Conservation (phyloP, 2,888 invertebrate species). For the Brachypterus glaber region DNA sequence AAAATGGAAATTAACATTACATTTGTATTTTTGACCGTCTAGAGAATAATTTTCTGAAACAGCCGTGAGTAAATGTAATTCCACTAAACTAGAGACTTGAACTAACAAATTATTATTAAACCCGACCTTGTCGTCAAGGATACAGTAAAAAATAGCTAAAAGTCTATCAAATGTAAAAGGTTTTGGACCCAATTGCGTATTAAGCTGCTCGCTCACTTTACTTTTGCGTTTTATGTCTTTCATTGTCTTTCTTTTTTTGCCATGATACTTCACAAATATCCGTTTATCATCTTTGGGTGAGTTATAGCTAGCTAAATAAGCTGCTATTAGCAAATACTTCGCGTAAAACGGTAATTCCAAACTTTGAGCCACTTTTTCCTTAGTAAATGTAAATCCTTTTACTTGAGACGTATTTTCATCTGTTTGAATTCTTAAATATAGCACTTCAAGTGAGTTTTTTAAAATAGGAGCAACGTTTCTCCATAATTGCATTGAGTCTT, state of each 20-base stretch:
- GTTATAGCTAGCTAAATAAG: constrained; percentile 88
- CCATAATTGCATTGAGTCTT: constrained; percentile 67
- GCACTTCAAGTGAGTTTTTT: constrained; percentile 61
- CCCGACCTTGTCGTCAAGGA: constrained; percentile 74
- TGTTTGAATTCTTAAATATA: constrained; percentile 57
- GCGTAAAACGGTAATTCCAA: constrained; percentile 81
- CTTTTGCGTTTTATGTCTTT: constrained; percentile 53
- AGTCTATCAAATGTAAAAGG: constrained; percentile 37
- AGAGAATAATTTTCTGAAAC: constrained; percentile 64
- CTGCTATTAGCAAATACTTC: constrained; percentile 81
- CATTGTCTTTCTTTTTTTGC: constrained; percentile 58
- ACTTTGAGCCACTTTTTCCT: constrained; percentile 48
- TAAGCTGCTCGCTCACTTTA: constrained; percentile 49
- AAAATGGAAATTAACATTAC: constrained; percentile 74
- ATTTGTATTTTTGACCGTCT: constrained; percentile 77
- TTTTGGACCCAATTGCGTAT: constrained; percentile 72
- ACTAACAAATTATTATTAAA: constrained; percentile 78
- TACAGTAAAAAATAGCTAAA: constrained; percentile 46
- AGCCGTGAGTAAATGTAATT: constrained; percentile 64
- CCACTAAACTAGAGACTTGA: constrained; percentile 80
- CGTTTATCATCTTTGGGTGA: constrained; percentile 80
- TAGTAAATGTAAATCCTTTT: constrained; percentile 21
- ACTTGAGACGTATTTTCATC: constrained; percentile 17
- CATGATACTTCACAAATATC: constrained; percentile 73
- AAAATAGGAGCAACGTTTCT: constrained; percentile 67